Evolutionary conservation across 2,888 invertebrate genomes (phyloP).

Genomic region (Pterostichus niger): DNA sequence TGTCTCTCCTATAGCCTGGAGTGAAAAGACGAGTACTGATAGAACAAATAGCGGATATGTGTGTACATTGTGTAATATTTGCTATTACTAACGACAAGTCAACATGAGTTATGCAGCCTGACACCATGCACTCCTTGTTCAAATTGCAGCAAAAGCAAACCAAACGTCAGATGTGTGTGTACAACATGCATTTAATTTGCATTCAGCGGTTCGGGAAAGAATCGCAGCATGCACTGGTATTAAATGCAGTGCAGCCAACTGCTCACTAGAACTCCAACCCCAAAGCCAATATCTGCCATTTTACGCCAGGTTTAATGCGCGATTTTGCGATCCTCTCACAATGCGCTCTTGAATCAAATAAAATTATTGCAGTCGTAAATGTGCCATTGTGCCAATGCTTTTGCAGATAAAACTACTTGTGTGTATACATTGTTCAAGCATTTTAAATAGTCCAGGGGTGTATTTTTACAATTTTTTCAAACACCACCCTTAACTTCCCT

Average conservation of each 20-base stretch:
- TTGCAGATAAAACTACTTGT: conserved; percentile 7
- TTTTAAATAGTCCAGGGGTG: background rate
- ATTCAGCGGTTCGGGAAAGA: background rate
- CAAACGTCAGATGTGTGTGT: conserved; percentile 36
- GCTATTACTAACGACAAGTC: conserved; percentile 34
- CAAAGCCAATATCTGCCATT: conserved; percentile 43
- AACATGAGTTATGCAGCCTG: conserved; percentile 24
- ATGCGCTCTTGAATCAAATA: conserved; percentile 42
- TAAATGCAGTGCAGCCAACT: conserved; percentile 26
- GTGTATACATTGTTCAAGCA: conserved; percentile 19
- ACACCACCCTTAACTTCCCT: too few relatives aligned
- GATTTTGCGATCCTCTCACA: background rate
- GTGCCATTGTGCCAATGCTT: conserved; percentile 27
- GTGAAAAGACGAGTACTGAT: too few relatives aligned
- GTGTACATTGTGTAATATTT: background rate
- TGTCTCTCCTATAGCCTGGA: too few relatives aligned
- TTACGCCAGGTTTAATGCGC: conserved; percentile 39
- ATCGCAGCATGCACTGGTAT: background rate
- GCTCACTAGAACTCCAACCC: background rate
- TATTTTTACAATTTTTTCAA: too few relatives aligned
- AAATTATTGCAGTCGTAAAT: conserved; percentile 44
- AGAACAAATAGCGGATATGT: background rate
- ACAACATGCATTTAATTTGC: conserved; percentile 32
- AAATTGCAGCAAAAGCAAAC: conserved; percentile 12
- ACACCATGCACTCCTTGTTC: background rate